Evolutionary conservation across 1,140 invertebrate species (phyloP), one percentile per base, ranked within the genome.

Genomic region (Cyrtorhinus lividipennis): DNA sequence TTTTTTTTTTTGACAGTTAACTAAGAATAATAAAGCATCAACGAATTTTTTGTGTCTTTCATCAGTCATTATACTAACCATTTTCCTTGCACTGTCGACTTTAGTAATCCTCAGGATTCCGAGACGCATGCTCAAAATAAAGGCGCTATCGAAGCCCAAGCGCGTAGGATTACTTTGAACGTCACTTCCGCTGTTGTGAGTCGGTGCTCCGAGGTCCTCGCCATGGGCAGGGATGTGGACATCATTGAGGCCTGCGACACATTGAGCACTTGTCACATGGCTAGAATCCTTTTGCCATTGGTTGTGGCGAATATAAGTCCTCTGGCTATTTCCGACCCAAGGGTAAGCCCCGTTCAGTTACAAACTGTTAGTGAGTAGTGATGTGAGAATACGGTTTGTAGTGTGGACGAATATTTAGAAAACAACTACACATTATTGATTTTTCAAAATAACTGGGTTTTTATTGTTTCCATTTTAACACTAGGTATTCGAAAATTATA

Each of bases 251-350:
- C 77, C 1, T 44, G 80, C 81, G 67, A 64, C 59, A 76, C 83
- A 61, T 69, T 84, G 23, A 77, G 78, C 56, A 77, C 77, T 56
- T 79, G 80, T 1, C 75, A 79, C n/a, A 79, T 90, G 61, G 81
- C 89, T 64, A 86, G 78, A 5, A 88, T 84, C 24, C 75, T 93
- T 15, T 69, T 92, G 64, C 90, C 90, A 25, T 73, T 90, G 23
- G 79, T 88, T 59, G 78, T 90, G 70, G 85, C 88, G 15, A 85
- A 92, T 71, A 84, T 92, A 46, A 86, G 85, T 70, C 85, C 87
- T 15, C 75, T 92, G 30, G 88, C 85, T 27, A 83, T 84, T 56
- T 85, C 85, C 53, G 88, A 92, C 75, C 86, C 88, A 1, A 82
- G 86, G 73, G 88, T 89, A 76, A 76, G 30, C 3, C 20, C 24